Base-by-base conservation (phyloP, 2,113 vertebrate species). In the Microcebus griseorufus region DNA sequence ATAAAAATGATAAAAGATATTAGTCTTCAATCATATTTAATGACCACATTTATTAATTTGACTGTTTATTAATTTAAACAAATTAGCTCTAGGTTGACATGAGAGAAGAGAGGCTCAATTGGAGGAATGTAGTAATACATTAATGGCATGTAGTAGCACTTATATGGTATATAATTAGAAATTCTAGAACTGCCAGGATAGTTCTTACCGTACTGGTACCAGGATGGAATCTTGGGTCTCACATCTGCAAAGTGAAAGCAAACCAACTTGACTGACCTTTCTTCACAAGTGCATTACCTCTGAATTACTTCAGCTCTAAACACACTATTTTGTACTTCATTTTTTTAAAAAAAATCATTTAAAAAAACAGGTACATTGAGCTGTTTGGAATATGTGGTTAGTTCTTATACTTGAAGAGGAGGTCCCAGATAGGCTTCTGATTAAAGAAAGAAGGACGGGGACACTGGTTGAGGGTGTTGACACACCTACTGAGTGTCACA, bases 131-230 rank as follows among this genome's bases (percentile, higher is more conserved):
- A 89, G 45, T 16, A 37, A 79, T 90, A 88, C 25, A 73, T 13
- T 18, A 65, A 83, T 80, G n/a, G 18, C 55, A 79, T 65, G 86
- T 88, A 67, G 42, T 11, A 6, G 32, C 85, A 85, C 10, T 42
- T 55, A 22, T 23, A 55, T 45, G 13, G 37, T 37, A 9, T 39
- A 86, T 67, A 53, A 37, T 60, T 32, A 34, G n/a, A 95, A 93
- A 83, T 80, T 88, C 70, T 95, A 95, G 94, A 18, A 85, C 42
- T 90, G n/a, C 55, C n/a, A 86, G 45, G 13, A 55, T n/a, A 51
- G 60, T 90, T 98, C 99, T 99, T 99, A 99, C 99, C 99, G 72
- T 99, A 97, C 7, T 98, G 98, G 98, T 99, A 99, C 99, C 99
- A 99, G 27, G 98, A 96, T 3, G 99, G 99, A 96, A 98, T 99